A percentile compares a stretch with the other conserved stretches of the same genome.
These are phyloP conservation scores for Ailuropoda melanoleuca DNA, from an alignment of 2,113 vertebrate genomes.

Conservation along the genomic window DNA sequence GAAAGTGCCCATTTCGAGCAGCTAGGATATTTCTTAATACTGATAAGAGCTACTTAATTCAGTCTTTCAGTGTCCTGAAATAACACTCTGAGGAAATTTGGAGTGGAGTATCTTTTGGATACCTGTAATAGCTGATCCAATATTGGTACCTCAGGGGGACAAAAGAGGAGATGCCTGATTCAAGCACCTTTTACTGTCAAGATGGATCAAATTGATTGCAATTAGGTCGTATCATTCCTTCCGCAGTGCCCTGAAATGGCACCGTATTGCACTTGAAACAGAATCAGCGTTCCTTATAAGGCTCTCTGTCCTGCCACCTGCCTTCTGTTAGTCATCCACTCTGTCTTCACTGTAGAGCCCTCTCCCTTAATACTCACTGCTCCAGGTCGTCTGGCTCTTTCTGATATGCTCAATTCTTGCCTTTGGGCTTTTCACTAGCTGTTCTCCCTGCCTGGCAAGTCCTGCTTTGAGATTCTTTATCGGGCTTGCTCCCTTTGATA, in stretches of 20 bases:
- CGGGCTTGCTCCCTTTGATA: background rate
- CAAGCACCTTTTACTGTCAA: background rate
- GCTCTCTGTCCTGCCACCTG: fast-evolving
- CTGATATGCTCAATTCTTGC: background rate
- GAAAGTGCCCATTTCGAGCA: background rate
- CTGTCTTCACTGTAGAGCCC: background rate
- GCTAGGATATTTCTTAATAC: background rate
- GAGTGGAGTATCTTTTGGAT: background rate
- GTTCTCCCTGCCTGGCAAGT: background rate
- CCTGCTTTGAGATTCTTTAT: background rate
- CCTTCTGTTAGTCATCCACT: background rate
- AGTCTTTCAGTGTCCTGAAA: background rate
- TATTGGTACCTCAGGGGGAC: background rate
- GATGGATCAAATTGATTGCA: background rate
- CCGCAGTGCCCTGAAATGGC: background rate
- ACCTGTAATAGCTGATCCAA: background rate
- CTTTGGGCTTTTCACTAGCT: background rate
- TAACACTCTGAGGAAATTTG: background rate
- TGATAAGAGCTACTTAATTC: background rate
- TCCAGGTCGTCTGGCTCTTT: background rate
- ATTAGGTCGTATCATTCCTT: background rate
- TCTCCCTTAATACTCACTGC: background rate
- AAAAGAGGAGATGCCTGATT: background rate
- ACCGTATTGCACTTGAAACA: background rate
- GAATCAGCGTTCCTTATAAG: background rate